Percentiles rank a stretch among this genome's conserved stretches.
Conservation (phyloP, 2,888 invertebrate genomes). For the Drosophila hawaiiensis region DNA sequence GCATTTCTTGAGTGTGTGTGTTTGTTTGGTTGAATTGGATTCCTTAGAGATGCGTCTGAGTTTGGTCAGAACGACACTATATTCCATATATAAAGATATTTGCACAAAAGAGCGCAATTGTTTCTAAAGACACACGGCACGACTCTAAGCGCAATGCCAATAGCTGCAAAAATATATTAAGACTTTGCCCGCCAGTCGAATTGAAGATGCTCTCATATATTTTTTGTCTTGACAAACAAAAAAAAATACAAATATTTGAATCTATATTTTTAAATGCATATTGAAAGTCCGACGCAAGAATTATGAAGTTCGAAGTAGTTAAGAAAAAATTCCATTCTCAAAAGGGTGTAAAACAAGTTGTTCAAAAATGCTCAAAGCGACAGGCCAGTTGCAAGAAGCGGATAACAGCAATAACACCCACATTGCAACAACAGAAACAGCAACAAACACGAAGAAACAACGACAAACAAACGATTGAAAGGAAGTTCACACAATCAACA, state of each 20-base stretch:
- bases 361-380: constrained; percentile 50
- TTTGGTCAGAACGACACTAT: constrained; percentile 41
- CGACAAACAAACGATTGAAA: constrained; percentile 77
- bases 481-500: constrained; percentile 81
- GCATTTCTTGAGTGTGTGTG: constrained; percentile 28
- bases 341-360: constrained; percentile 10
- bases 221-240: not conserved
- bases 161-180: constrained; percentile 18
- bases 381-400: constrained; percentile 52
- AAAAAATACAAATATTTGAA: not conserved
- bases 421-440: constrained; percentile 40
- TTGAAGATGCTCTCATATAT: constrained; percentile 36
- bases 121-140: constrained; percentile 71
- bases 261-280: not conserved
- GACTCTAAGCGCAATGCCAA: constrained; percentile 51
- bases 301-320: not conserved
- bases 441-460: constrained; percentile 50
- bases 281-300: not conserved
- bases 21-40: constrained; percentile 42
- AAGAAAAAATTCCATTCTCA: not conserved
- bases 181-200: constrained; percentile 25
- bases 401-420: constrained; percentile 71
- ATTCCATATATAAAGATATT: constrained; percentile 62
- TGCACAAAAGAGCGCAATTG: constrained; percentile 77
- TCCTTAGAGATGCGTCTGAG: constrained; percentile 44